Evolutionary conservation across 2,888 invertebrate genomes (phyloP), one percentile per base, ranked within the genome.

Genomic region (Nephrotoma flavescens): DNA sequence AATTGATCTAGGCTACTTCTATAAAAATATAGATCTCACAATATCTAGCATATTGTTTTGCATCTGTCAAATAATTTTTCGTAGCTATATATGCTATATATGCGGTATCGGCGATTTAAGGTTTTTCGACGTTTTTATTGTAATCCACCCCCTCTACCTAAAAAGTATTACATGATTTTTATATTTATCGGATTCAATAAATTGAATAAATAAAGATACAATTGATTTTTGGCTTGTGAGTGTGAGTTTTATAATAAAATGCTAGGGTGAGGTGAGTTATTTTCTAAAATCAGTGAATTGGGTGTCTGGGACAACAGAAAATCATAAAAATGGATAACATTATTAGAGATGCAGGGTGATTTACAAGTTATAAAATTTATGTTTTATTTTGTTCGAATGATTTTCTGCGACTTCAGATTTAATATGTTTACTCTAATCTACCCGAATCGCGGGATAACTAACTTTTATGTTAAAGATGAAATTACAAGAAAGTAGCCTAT

Each of bases 121-220:
- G 86, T 85, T 86, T 85, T 87, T 57, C 52, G 83, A 83, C 47
- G 86, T 86, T 57, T 86, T 86, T 86, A 86, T 83, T 87, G 86
- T 87, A 87, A 87, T 87, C 88, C 88, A 87, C 88, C 87, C 88
- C 86, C 87, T 88, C 86, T 86, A 85, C 71, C 71, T 2, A 31
- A 57, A 31, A 71, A 71, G 31, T 71, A 71, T 71, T 71, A 71
- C 71, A 71, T 71, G 71, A 71, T 71, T 71, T 71, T 71, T 71
- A 31, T 31, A 71, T 71, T 71, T 71, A 71, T 71, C 71, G 71
- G 71, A 71, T 71, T 84, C 84, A 42, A 84, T 84, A 84, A 84
- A 84, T 42, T 84, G 42, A 84, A 84, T 84, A 84, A 84, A 84
- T 84, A 84, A 15, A 42, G 84, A 84, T 15, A 42, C 84, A 84